A percentile compares a stretch with the other conserved stretches of the same genome.
phyloP scores from a whole-genome alignment of 2,113 vertebrate genomes.

The Melanocharis versteri region DNA sequence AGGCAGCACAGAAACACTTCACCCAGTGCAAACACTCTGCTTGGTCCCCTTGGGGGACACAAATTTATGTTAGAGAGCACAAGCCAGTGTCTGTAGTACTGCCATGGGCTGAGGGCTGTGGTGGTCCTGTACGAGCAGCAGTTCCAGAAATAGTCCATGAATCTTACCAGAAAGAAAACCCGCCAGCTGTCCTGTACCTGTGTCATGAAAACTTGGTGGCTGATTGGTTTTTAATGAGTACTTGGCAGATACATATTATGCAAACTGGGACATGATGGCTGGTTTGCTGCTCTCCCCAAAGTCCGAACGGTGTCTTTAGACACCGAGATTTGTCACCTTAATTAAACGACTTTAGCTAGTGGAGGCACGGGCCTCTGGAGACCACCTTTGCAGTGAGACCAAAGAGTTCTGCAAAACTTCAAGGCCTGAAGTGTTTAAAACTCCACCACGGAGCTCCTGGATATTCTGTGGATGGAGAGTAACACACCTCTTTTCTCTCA shows the following conservation, averaged over 20 bases:
- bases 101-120: fast-evolving
- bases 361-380: neutral
- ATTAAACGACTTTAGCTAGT: neutral
- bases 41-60: fast-evolving
- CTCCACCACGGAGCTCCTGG: neutral
- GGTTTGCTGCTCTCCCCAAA: neutral
- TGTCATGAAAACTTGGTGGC: neutral
- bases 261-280: neutral
- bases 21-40: neutral
- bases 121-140: neutral
- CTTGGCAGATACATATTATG: neutral
- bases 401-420: neutral
- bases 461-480: neutral
- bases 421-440: neutral
- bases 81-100: neutral
- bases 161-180: neutral
- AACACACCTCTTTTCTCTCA: neutral
- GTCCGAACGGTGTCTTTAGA: neutral
- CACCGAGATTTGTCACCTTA: neutral
- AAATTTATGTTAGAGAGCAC: neutral
- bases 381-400: neutral
- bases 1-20: neutral
- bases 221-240: neutral
- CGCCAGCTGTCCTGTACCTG: neutral
- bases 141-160: neutral